phyloP scores from a whole-genome alignment of 1,140 invertebrate species.

The Callitettix versicolor region DNA sequence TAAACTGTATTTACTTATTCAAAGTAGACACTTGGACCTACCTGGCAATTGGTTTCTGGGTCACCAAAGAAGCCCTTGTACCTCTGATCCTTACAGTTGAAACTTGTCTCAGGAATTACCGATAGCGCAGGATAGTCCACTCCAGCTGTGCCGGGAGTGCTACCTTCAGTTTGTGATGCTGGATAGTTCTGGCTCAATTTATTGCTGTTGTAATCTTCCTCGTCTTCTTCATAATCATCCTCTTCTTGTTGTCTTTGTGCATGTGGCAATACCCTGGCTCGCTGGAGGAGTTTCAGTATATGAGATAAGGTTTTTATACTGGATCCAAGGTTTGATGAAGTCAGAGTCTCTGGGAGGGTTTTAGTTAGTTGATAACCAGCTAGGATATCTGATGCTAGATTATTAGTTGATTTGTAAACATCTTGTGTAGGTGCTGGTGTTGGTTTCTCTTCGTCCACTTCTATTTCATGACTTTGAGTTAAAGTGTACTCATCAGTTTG shows the following conservation, averaged over 20 bases:
- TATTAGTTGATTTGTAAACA: not conserved
- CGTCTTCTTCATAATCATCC: not conserved
- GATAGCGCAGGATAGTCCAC: conserved; percentile 72
- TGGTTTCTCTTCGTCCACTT: conserved; percentile 2
- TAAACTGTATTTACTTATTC: no score
- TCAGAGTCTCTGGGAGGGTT: conserved; percentile 58
- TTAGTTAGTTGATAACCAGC: conserved; percentile 58
- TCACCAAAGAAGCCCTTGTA: conserved; percentile 88
- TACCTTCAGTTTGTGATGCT: conserved; percentile 37
- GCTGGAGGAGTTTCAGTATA: conserved; percentile 35
- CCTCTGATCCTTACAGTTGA: conserved; percentile 70
- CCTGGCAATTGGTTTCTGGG: conserved; percentile 73
- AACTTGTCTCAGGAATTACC: conserved; percentile 63
- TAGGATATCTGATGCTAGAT: conserved; percentile 33
- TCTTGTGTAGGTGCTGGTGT: not conserved
- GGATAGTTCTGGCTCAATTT: conserved; percentile 18
- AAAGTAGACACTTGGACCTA: no score
- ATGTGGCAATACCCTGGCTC: conserved; percentile 17
- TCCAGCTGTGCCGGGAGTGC: conserved; percentile 63
- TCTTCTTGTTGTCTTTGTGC: not conserved
- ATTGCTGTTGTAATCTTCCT: conserved; percentile 6
- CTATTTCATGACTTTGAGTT: conserved; percentile 21
- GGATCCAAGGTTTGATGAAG: conserved; percentile 60
- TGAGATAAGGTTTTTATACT: conserved; percentile 63
- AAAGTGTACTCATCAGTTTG: not conserved